Base-by-base conservation (phyloP, 1,140 invertebrate genomes). In the Maniola jurtina region DNA sequence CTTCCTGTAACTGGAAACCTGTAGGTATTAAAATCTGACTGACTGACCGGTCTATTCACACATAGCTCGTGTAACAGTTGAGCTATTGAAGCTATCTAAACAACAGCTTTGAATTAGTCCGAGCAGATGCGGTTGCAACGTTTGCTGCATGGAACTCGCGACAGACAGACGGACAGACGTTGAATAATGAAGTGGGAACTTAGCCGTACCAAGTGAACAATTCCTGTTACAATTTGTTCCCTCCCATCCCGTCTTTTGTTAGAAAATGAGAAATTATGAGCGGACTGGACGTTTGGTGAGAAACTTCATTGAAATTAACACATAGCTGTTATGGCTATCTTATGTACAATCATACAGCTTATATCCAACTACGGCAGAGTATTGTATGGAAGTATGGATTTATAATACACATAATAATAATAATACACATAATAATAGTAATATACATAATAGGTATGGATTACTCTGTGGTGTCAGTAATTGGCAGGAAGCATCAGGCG, bases 181-280 rank as follows among this genome's bases (percentile, higher is more conserved):
- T 72, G 70, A 65, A 63, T 65, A 72, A 68, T 68, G 63, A 68
- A 64, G 36, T 34, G 52, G 56, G 61, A 60, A 59, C 59, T 66
- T 38, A 34, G 40, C 54, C 35, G 55, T 52, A 61, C 42, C 65
- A 38, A 52, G 2, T 52, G 57, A 58, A 65, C 61, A 67, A 67
- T 67, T 67, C 61, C 65, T 50, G 63, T 71, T 64, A 8, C 54
- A 59, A 60, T 65, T 65, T 59, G 35, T 65, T 65, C 60, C 47
- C 25, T 48, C 14, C 25, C 45, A 52, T 50, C 10, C 10, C 56
- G 38, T 52, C 48, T 65, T 65, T 65, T 65, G 64, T 65, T 60
- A 13, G 57, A 42, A 45, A 65, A 16, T 65, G 64, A 60, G 64
- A 40, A 65, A 45, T 65, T 65, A 65, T 65, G 34, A 59, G 33